These are phyloP conservation scores for Clepsis dumicolana DNA, from an alignment of 2,888 invertebrate genomes.

Conservation along the genomic window DNA sequence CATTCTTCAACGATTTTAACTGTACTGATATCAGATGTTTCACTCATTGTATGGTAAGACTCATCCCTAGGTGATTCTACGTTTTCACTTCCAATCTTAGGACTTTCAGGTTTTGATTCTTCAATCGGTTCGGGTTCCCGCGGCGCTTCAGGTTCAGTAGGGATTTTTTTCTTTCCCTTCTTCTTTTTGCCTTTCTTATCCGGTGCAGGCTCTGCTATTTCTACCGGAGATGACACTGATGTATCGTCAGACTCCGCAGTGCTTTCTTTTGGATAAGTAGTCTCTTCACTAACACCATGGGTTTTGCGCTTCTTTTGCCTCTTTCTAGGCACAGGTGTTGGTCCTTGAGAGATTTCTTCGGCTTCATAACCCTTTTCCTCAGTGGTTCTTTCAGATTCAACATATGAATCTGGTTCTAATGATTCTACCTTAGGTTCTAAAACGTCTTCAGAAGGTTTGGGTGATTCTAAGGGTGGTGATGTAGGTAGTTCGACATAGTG, in stretches of 20 bases:
- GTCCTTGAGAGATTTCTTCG: slow-evolving; percentile 85
- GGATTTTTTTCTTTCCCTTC: slow-evolving; percentile 81
- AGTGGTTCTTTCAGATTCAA: slow-evolving; percentile 74
- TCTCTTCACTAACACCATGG: slow-evolving; percentile 72
- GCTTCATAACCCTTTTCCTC: slow-evolving; percentile 91
- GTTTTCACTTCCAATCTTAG: slow-evolving; percentile 79
- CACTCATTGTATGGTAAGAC: slow-evolving; percentile 86
- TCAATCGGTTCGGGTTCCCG: slow-evolving; percentile 51
- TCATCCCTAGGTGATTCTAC: slow-evolving; percentile 85
- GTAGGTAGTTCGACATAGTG: slow-evolving; percentile 75
- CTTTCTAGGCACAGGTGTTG: slow-evolving; percentile 75
- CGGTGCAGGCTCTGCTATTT: slow-evolving; percentile 57
- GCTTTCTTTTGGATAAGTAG: slow-evolving; percentile 71
- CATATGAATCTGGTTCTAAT: slow-evolving; percentile 77
- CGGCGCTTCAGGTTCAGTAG: slow-evolving; percentile 59
- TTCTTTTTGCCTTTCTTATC: slow-evolving; percentile 74
- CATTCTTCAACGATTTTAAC: slow-evolving; percentile 90
- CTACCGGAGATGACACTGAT: slow-evolving; percentile 62
- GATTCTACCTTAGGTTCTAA: slow-evolving; percentile 55
- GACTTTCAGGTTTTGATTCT: slow-evolving; percentile 71
- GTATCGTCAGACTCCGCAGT: slow-evolving; percentile 76
- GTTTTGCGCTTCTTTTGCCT: slow-evolving; percentile 79
- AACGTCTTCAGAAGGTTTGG: slow-evolving; percentile 49
- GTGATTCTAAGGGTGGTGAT: slow-evolving; percentile 81
- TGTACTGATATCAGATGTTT: slow-evolving; percentile 84